These are phyloP conservation scores for Nyctibius bracteatus DNA, from an alignment of 2,113 vertebrate genomes.

Conservation along the genomic window DNA sequence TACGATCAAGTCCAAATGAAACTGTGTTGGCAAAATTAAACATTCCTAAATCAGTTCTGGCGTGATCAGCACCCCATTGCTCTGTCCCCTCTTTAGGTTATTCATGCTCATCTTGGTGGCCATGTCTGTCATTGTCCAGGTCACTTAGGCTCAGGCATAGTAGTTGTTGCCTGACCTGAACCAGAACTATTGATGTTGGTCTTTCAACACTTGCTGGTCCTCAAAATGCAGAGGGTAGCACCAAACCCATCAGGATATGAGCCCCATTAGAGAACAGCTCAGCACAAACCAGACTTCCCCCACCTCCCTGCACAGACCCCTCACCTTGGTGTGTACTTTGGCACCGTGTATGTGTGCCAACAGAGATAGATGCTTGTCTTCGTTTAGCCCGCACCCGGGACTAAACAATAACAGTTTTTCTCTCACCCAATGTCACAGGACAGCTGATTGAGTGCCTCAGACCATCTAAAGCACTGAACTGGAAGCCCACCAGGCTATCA, in stretches of 20 bases:
- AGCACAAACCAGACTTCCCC: background rate
- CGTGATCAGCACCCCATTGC: background rate
- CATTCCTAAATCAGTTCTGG: background rate
- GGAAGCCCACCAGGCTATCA: background rate
- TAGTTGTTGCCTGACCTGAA: background rate
- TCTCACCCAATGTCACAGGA: too few relatives aligned
- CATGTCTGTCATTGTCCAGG: background rate
- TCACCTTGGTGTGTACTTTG: background rate
- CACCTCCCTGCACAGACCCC: background rate
- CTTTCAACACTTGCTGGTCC: background rate
- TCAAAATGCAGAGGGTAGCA: background rate
- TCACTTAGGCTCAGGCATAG: background rate
- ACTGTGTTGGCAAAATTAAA: background rate
- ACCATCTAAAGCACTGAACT: background rate
- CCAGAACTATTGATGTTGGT: background rate
- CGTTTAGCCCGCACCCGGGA: too few relatives aligned
- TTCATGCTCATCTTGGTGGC: background rate
- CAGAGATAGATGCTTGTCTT: background rate
- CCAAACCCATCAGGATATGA: background rate
- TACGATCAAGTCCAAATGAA: background rate
- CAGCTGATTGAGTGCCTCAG: background rate
- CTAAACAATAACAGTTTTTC: too few relatives aligned
- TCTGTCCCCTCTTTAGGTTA: background rate
- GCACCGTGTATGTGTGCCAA: background rate
- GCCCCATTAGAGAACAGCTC: background rate